phyloP scores from a whole-genome alignment of 2,797 vertebrate genomes.

The Nyctalus aviator region DNA sequence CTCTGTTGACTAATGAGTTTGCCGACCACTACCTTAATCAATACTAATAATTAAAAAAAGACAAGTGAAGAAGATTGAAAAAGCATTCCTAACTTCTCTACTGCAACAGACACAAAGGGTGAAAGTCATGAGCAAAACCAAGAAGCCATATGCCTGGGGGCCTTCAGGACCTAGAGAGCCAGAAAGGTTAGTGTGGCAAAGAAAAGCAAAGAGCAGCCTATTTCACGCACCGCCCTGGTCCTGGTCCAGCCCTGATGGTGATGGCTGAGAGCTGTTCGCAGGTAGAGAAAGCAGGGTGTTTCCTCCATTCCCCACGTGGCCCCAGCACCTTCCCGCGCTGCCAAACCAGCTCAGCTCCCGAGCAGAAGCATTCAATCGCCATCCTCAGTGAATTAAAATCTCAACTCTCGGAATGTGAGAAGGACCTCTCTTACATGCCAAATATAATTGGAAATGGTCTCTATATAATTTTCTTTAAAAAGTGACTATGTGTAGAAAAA shows the following conservation, averaged over 20 bases:
- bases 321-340: neutral
- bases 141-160: neutral
- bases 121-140: slow-evolving; percentile 20
- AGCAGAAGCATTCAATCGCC: neutral
- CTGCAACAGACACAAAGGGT: neutral
- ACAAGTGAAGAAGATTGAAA: slow-evolving; percentile 31
- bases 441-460: neutral
- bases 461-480: slow-evolving; percentile 30
- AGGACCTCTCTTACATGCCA: slow-evolving; percentile 7
- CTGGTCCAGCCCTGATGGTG: neutral
- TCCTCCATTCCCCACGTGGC: neutral
- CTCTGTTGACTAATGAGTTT: too few species aligned
- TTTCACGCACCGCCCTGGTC: neutral
- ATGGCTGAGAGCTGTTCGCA: accelerated
- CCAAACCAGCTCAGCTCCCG: neutral
- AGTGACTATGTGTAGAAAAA: slow-evolving; percentile 2
- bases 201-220: neutral
- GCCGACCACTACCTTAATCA: too few species aligned
- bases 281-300: neutral
- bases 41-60: neutral
- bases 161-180: neutral
- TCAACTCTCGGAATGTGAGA: neutral
- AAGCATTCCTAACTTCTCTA: neutral
- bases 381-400: neutral
- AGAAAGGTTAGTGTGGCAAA: neutral